Percentiles rank a stretch among this genome's conserved stretches.
Evolutionary conservation across 92 coral and sea anemone species (phyloP).

Genomic region (Chrysogorgia sp.): DNA sequence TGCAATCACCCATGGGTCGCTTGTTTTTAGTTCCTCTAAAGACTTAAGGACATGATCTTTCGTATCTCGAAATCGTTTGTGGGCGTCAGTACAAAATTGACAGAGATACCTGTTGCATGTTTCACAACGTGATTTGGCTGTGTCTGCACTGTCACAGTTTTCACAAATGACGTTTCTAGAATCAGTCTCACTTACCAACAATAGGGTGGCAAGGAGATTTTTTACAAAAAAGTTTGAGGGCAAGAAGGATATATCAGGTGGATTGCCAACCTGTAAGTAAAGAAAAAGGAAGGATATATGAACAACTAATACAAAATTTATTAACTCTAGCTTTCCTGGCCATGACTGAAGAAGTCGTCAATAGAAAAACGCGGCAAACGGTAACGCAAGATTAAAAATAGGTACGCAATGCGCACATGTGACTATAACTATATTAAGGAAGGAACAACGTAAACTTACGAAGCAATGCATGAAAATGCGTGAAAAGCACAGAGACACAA

Average conservation of each 20-base stretch:
- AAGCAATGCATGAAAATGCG: too few species aligned
- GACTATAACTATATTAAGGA: too few species aligned
- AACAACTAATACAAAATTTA: not conserved
- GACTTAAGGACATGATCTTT: slow-evolving; percentile 57
- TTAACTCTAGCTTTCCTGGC: too few species aligned
- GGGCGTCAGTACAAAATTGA: slow-evolving; percentile 56
- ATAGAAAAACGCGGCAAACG: too few species aligned
- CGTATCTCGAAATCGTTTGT: slow-evolving; percentile 56
- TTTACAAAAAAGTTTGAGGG: slow-evolving; percentile 72
- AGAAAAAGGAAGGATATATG: not conserved
- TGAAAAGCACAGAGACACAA: too few species aligned
- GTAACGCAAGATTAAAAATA: too few species aligned
- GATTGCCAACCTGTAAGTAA: slow-evolving; percentile 30
- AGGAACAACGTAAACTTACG: too few species aligned
- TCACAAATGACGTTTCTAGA: slow-evolving; percentile 42
- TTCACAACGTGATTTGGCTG: slow-evolving; percentile 55
- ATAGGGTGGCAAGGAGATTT: slow-evolving; percentile 54
- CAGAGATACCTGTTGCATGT: slow-evolving; percentile 61
- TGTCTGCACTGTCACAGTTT: slow-evolving; percentile 58
- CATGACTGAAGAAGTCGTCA: too few species aligned
- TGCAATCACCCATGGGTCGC: slow-evolving; percentile 39
- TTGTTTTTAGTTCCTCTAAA: slow-evolving; percentile 55
- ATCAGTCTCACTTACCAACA: slow-evolving; percentile 23
- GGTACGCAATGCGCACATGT: too few species aligned
- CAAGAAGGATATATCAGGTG: slow-evolving; percentile 54